Base-by-base conservation (phyloP, 2,113 vertebrate genomes). In the Mesitornis unicolor region DNA sequence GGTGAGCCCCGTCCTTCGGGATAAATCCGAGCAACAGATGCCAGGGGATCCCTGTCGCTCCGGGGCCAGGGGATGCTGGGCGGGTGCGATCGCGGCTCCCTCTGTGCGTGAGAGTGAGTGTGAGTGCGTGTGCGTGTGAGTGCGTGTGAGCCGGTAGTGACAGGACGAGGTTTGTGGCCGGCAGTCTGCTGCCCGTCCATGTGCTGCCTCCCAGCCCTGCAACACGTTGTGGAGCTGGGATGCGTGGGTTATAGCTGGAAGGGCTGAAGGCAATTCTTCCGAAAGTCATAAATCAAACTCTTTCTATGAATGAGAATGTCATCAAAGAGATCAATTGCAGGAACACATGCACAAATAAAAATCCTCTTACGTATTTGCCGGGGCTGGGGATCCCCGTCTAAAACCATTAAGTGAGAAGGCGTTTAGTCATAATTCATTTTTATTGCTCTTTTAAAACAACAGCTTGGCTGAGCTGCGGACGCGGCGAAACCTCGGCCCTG, bases 251-350 rank as follows among this genome's bases (percentile, higher is more conserved):
- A 94, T 96, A 96, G 96, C 97, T 98, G 97, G 84, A 98, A 97
- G 95, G 96, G 94, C 93, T 97, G 97, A 96, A 96, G 93, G 94
- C 87, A 91, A 97, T 98, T 98, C 98, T 98, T 98, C 98, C 98
- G 98, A 98, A 98, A 98, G 98, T 98, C 99, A 99, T 99, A 99
- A 99, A 99, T 99, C 99, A 99, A 98, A 98, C 97, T 97, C 98
- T 98, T 99, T 99, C 98, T 99, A 99, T 99, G 98, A 99, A 99
- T 98, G 98, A 99, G 98, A 99, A 98, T 99, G 99, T 99, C 99
- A 99, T 98, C 99, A 98, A 99, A 98, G 98, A 99, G 98, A 99
- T 98, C 99, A 99, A 99, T 99, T 98, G 98, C 98, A 98, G 98
- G 98, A 99, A 98, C 98, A 98, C 98, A 99, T 99, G 98, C 98